Base-by-base conservation (phyloP, 2,888 invertebrate species). In the Hoplodrina ambigua region DNA sequence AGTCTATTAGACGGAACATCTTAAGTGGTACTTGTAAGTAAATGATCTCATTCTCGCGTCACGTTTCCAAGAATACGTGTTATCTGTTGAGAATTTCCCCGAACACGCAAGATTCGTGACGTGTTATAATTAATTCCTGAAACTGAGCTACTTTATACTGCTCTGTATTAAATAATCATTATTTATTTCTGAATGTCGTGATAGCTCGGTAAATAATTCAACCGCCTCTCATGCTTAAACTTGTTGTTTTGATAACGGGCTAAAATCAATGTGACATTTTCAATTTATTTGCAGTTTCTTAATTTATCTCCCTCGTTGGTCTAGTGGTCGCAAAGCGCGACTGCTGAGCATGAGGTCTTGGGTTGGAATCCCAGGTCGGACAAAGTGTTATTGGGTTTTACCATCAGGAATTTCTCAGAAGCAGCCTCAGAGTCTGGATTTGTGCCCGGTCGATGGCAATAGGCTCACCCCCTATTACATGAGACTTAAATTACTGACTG, bases 11-110 rank as follows among this genome's bases (percentile, higher is more conserved):
- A 58, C 15, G 52, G 65, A 53, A 59, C 63, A 75, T 62, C 61
- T 61, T 65, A 75, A 79, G 80, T 71, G 63, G 54, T 67, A 68
- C 67, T 76, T 72, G 65, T 73, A 60, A 81, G 72, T 77, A 79
- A 81, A 83, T 65, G 77, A 75, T 80, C 70, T 72, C 60, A 62
- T 70, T 69, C 66, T 17, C 69, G 65, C 50, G 56, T 72, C 75
- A 72, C 71, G 78, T 84, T 52, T 58, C 75, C 54, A 54, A 66
- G 74, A 72, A 73, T 65, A 72, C 71, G 63, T 75, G 74, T 69
- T 78, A 79, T 78, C 79, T 64, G 61, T 67, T 69, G 33, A 60
- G 69, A 63, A 46, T 72, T 75, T 55, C 59, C 37, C 8, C 53
- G 77, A 75, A 73, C 74, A 72, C 78, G 78, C 72, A 70, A 64